Evolutionary conservation across 2,888 invertebrate species (phyloP).

Genomic region (Rhingia rostrata): DNA sequence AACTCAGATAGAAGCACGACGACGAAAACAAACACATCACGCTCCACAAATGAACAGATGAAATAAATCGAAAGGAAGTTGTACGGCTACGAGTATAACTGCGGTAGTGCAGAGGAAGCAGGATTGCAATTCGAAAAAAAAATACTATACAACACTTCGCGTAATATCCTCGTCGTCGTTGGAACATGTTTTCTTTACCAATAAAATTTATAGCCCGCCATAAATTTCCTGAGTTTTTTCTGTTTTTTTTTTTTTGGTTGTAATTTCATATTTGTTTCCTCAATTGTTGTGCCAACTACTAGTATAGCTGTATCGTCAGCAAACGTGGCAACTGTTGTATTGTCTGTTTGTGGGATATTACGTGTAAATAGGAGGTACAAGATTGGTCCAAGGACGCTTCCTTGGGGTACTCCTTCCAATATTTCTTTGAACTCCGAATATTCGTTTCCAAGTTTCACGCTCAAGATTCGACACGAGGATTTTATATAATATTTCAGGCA

Average conservation of each 20-base stretch:
- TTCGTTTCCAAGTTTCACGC: too few relatives aligned
- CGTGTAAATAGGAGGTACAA: too few relatives aligned
- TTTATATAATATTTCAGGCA: too few relatives aligned
- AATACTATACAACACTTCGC: conserved; percentile 62
- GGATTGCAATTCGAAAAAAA: conserved; percentile 39
- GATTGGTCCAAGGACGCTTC: too few relatives aligned
- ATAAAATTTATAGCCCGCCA: conserved; percentile 71
- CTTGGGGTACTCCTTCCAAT: too few relatives aligned
- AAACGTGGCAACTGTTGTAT: too few relatives aligned
- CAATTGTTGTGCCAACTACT: too few relatives aligned
- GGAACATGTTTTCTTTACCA: conserved; percentile 73
- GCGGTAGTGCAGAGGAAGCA: conserved; percentile 30
- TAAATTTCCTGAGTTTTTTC: conserved; percentile 61
- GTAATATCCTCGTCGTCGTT: conserved; percentile 70
- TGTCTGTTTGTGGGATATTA: too few relatives aligned
- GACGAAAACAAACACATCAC: conserved; percentile 11
- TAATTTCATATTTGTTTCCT: too few relatives aligned
- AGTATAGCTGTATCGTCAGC: too few relatives aligned
- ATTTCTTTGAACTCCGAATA: too few relatives aligned
- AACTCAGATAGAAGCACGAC: conserved; percentile 11
- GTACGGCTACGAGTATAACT: conserved; percentile 25
- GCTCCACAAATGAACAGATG: conserved; percentile 56
- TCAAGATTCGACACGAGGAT: too few relatives aligned
- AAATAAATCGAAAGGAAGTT: conserved; percentile 71
- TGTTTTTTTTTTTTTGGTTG: not conserved